Conservation (phyloP, 1,140 invertebrate genomes). For the Drosophila sulfurigaster region DNA sequence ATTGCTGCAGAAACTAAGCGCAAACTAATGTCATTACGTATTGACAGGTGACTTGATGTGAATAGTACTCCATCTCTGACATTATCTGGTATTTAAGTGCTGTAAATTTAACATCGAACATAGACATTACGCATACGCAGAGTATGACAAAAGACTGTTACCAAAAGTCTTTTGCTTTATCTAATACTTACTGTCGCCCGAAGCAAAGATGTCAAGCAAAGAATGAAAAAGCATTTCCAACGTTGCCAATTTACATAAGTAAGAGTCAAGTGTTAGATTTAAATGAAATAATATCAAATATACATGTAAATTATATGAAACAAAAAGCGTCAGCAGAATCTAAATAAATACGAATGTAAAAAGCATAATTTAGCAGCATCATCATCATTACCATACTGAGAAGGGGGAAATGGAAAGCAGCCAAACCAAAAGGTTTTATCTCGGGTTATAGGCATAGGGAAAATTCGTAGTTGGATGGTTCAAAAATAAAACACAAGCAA, state of each 20-base stretch:
- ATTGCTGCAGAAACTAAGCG: background rate
- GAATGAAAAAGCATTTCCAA: background rate
- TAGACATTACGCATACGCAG: background rate
- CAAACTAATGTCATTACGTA: background rate
- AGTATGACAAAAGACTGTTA: background rate
- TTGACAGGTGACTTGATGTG: background rate
- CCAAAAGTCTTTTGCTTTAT: too few relatives aligned
- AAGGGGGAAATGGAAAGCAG: constrained; percentile 28
- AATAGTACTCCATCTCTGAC: background rate
- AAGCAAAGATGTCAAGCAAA: background rate
- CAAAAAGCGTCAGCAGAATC: constrained; percentile 28
- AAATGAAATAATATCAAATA: constrained; percentile 10
- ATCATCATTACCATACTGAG: constrained; percentile 33
- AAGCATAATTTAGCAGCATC: constrained; percentile 28
- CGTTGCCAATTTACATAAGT: background rate
- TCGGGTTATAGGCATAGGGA: background rate
- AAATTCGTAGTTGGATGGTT: constrained; percentile 24
- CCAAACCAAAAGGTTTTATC: constrained; percentile 11
- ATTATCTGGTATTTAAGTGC: background rate
- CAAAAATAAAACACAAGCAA: constrained; percentile 80
- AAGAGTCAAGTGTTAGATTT: background rate
- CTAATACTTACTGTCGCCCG: background rate
- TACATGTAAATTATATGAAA: constrained; percentile 5
- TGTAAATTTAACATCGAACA: background rate
- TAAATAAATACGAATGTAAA: constrained; percentile 14